Evolutionary conservation across 2,797 vertebrate genomes (phyloP).

Genomic region (Vespertilio murinus): DNA sequence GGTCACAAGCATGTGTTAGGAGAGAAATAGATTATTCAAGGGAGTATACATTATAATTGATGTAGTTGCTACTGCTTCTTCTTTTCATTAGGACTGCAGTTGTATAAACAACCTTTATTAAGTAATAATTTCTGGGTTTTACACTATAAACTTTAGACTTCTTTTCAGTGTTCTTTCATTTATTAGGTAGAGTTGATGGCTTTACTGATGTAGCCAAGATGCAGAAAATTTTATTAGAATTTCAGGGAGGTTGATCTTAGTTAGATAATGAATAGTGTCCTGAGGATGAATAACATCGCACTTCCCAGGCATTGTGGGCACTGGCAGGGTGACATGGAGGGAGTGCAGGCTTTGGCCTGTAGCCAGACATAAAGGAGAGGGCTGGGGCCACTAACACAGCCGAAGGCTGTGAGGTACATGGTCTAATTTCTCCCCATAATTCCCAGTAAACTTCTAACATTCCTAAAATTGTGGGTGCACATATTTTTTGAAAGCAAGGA

Average conservation of each 20-base stretch:
- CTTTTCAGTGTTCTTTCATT: not conserved
- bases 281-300: not conserved
- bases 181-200: not conserved
- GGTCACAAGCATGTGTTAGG: not conserved
- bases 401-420: not conserved
- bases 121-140: slow-evolving; percentile 16
- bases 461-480: not conserved
- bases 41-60: not conserved
- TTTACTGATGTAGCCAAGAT: slow-evolving; percentile 9
- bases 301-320: not conserved
- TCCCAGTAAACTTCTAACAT: not conserved
- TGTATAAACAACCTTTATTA: slow-evolving; percentile 21
- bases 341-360: not conserved
- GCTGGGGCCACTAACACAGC: not conserved
- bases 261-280: not conserved
- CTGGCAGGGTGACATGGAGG: not conserved
- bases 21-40: slow-evolving; percentile 19
- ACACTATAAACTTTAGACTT: not conserved
- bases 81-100: slow-evolving; percentile 33
- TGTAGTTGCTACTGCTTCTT: not conserved
- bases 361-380: not conserved
- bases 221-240: slow-evolving; percentile 34
- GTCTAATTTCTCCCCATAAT: not conserved
- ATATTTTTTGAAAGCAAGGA: not conserved
- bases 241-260: not conserved